phyloP scores from a whole-genome alignment of 2,888 invertebrate genomes.

The Synergus laeviventris region DNA sequence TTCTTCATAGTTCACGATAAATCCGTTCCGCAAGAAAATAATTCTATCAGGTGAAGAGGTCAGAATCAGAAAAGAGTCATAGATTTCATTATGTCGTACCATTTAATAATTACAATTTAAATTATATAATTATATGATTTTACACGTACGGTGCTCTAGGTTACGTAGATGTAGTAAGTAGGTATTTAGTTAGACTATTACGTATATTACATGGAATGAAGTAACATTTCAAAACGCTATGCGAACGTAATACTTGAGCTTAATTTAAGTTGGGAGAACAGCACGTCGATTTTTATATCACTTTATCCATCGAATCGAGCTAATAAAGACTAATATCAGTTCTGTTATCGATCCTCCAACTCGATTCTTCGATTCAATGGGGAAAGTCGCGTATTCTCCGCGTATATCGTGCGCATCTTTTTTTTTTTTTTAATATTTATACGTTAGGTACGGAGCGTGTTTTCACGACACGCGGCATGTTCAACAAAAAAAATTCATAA shows the following conservation, averaged over 20 bases:
- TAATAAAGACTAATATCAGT: conserved; percentile 46
- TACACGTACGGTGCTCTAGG: conserved; percentile 75
- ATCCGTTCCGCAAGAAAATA: too few relatives aligned
- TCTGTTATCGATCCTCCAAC: conserved; percentile 35
- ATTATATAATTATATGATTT: conserved; percentile 75
- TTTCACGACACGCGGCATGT: conserved; percentile 73
- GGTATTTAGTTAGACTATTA: conserved; percentile 75
- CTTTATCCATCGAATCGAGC: conserved; percentile 36
- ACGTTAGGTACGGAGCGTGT: conserved; percentile 72
- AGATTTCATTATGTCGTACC: conserved; percentile 72
- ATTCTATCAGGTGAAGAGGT: conserved; percentile 21
- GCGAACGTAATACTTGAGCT: conserved; percentile 76
- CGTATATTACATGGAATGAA: conserved; percentile 77
- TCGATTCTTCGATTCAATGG: conserved; percentile 34
- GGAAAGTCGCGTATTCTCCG: conserved; percentile 24
- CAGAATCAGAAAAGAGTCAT: conserved; percentile 45
- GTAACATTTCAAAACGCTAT: conserved; percentile 72
- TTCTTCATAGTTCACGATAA: too few relatives aligned
- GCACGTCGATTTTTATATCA: not conserved
- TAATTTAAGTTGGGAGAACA: conserved; percentile 62
- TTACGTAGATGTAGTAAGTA: conserved; percentile 75
- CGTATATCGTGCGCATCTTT: conserved; percentile 41
- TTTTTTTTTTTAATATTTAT: conserved; percentile 44
- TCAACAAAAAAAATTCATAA: conserved; percentile 72
- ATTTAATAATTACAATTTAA: conserved; percentile 76